phyloP scores from a whole-genome alignment of 1,140 invertebrate genomes.

The Nasonia longicornis region DNA sequence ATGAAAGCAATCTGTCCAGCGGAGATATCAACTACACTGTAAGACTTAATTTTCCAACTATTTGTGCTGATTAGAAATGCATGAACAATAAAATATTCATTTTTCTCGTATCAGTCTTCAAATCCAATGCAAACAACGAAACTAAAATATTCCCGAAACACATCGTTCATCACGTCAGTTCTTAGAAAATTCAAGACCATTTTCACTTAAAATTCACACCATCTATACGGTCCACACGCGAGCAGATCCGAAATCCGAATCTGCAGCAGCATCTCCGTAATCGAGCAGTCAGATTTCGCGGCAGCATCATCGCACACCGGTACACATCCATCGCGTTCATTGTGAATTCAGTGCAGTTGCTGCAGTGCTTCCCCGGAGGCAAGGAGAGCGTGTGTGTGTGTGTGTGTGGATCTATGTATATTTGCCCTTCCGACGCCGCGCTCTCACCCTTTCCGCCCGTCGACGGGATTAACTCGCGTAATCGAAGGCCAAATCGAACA shows the following conservation, averaged over 20 bases:
- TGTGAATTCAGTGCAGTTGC: conserved; percentile 29
- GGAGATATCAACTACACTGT: too few species aligned
- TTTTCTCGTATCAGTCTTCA: too few species aligned
- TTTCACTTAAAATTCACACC: background rate
- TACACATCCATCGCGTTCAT: conserved; percentile 23
- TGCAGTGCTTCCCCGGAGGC: background rate
- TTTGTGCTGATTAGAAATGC: too few species aligned
- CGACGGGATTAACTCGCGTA: conserved; percentile 27
- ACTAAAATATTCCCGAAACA: too few species aligned
- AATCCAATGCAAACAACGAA: too few species aligned
- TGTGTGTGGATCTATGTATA: background rate
- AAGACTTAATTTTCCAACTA: too few species aligned
- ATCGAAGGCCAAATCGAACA: conserved; percentile 40
- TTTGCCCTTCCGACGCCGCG: conserved; percentile 34
- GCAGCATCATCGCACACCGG: background rate
- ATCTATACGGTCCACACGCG: too few species aligned
- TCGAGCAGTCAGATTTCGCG: conserved; percentile 17
- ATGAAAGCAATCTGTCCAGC: too few species aligned
- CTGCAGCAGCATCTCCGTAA: background rate
- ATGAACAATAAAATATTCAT: too few species aligned
- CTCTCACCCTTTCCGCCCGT: background rate
- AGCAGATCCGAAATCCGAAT: conserved; percentile 4
- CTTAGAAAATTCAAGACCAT: too few species aligned
- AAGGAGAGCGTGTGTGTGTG: background rate
- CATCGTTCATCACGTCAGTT: background rate